Percentiles rank a stretch among this genome's conserved stretches.
Evolutionary conservation across 1,140 invertebrate genomes (phyloP).

Genomic region (Zaprionus inermis): DNA sequence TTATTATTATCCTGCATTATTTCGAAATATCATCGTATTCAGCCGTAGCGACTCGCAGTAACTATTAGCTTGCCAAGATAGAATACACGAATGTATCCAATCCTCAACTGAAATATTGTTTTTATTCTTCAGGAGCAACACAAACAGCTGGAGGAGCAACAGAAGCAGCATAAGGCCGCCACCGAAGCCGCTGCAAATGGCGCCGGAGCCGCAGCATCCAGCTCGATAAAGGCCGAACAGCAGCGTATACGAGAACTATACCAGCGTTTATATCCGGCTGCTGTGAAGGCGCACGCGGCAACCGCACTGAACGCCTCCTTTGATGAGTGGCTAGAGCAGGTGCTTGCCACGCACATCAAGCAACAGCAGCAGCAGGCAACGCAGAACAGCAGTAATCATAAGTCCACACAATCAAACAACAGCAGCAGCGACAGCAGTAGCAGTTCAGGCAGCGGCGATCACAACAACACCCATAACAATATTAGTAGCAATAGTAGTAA

Average conservation of each 20-base stretch:
- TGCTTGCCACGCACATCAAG: conserved; percentile 74
- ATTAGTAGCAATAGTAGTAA: conserved; percentile 82
- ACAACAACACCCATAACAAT: conserved; percentile 64
- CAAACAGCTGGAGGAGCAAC: conserved; percentile 57
- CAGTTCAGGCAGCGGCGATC: conserved; percentile 25
- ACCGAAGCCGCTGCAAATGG: conserved; percentile 19
- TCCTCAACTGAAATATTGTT: not conserved
- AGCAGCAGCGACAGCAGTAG: conserved; percentile 54
- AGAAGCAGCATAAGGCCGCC: conserved; percentile 33
- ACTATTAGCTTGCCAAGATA: not conserved
- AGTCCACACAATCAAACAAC: conserved; percentile 82
- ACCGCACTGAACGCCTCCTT: conserved; percentile 73
- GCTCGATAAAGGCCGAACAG: conserved; percentile 64
- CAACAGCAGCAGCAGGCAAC: conserved; percentile 50
- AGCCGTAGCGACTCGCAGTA: not conserved
- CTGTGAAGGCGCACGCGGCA: conserved; percentile 67
- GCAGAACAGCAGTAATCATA: conserved; percentile 73
- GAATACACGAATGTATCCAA: not conserved
- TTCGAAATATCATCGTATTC: too few species aligned
- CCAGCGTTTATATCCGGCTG: conserved; percentile 80
- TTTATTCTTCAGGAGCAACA: conserved; percentile 56
- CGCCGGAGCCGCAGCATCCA: not conserved
- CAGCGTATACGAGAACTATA: conserved; percentile 78
- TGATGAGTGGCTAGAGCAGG: conserved; percentile 82
- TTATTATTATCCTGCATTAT: conserved; percentile 3